Evolutionary conservation across 2,888 invertebrate genomes (phyloP), one percentile per base, ranked within the genome.

Genomic region (Dysmachus trigonus): DNA sequence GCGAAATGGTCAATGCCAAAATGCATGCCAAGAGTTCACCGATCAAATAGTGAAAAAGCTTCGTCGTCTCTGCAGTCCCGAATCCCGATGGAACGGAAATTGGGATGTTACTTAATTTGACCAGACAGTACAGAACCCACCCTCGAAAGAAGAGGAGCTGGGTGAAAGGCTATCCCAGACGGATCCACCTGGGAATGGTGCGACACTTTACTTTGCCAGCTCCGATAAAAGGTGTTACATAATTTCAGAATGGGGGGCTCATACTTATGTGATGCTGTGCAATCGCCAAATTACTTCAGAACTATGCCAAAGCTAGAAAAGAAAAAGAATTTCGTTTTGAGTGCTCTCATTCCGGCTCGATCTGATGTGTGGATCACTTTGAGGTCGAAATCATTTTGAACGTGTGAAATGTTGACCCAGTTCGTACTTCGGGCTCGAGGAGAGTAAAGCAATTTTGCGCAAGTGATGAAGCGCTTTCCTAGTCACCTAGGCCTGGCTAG

Each of bases 1-100:
- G 73, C 73, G 33, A 73, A 73, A 73, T 73, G 73, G 73, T 73
- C 73, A 73, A 73, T 73, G 73, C 73, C 73, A 73, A 35, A 73
- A 73, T 73, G 73, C 73, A 73, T 73, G 73, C 73, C 73, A 73
- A 73, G n/a, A 73, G 35, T 73, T 73, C 73, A 73, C 73, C 33
- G 35, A 33, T 33, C 35, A 62, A 62, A 62, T 22, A 62, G 62
- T 27, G 62, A 62, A 22, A n/a, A 10, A 22, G 62, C 27, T 62
- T 10, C 27, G 22, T n/a, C 2, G 1, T 22, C 22, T 62, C 22
- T 62, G 62, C 62, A 62, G 62, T 51, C 38, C 51, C 62, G 27
- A 8, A n/a, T 47, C n/a, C n/a, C 47, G 18, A 47, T 47, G 47
- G 47, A 7, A 47, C n/a, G 47, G 47, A 7, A 5, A 47, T 47